Evolutionary conservation across 2,113 vertebrate genomes (phyloP), one percentile per base, ranked within the genome.

Genomic region (Saccopteryx bilineata): DNA sequence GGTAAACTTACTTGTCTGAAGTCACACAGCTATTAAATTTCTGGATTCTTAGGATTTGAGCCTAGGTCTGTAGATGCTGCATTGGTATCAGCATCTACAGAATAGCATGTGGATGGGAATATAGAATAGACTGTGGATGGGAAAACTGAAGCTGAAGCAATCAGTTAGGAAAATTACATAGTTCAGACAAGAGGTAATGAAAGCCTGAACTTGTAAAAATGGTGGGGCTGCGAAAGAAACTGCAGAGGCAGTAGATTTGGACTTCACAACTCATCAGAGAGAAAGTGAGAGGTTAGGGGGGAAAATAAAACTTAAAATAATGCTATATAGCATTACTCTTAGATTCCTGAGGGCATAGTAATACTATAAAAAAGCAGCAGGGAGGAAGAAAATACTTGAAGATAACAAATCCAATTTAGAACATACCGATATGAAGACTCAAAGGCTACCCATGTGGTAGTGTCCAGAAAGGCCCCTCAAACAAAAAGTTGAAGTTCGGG

Each of bases 311-410:
- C 13, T 13, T 71, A 91, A 93, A 69, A 82, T 68, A 90, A 95
- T 74, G 19, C 52, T 83, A 15, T 85, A 46, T 85, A 46, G 26
- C 46, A 80, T 84, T 93, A 86, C 33, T 71, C 33, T 78, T 91
- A 58, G 56, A 65, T 93, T 71, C 58, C 54, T 50, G 66, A 79
- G 28, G 52, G n/a, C 50, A 74, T 15, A 65, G 61, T 0, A 82
- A 28, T 58, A 48, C 39, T 74, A 89, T 81, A 91, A 68, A 95
- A 86, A 39, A 76, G 48, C 3, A 87, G 33, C 50, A 84, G 28
- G 14, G 75, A 86, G n/a, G 58, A 95, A 95, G 69, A 87, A 90
- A 78, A 68, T 39, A 92, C n/a, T 79, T 68, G 54, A 89, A 83
- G 26, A 54, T 12, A 52, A 60, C 58, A 66, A 14, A 74, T 74